A percentile compares a stretch with the other conserved stretches of the same genome.
These are phyloP conservation scores for Climacteris rufus DNA, from an alignment of 2,113 vertebrate genomes.

Conservation along the genomic window DNA sequence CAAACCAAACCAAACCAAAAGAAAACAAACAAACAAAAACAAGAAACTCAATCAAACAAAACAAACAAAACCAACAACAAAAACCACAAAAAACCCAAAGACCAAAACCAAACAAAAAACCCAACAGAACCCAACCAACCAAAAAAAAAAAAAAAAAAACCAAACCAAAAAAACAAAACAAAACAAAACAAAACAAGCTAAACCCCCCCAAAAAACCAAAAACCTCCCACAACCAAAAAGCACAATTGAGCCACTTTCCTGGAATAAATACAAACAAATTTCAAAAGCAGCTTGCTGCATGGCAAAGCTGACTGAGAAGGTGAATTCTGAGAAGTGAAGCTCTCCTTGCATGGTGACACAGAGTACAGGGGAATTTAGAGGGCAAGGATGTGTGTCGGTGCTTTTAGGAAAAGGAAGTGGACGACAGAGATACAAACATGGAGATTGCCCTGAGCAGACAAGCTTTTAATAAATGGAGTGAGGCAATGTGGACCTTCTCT, in stretches of 20 bases:
- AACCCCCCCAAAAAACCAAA: too few relatives aligned
- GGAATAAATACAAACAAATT: neutral
- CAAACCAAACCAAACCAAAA: too few relatives aligned
- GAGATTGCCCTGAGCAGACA: neutral
- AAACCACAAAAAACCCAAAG: too few relatives aligned
- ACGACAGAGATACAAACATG: rapidly evolving
- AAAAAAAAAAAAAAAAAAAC: too few relatives aligned
- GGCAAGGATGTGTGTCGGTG: rapidly evolving
- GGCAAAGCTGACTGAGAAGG: neutral
- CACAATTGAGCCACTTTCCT: neutral
- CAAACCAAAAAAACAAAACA: neutral
- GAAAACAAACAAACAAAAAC: neutral
- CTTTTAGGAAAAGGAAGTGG: neutral
- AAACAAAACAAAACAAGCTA: too few relatives aligned
- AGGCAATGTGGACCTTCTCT: neutral
- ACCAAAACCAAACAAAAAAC: too few relatives aligned
- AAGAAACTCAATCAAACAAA: too few relatives aligned
- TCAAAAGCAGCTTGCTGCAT: neutral
- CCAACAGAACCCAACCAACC: too few relatives aligned
- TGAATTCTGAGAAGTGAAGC: neutral
- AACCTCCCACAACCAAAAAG: too few relatives aligned
- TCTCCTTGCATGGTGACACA: neutral
- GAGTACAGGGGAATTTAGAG: neutral
- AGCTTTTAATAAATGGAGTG: neutral
- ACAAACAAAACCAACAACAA: too few relatives aligned